A percentile compares a stretch with the other conserved stretches of the same genome.
Conservation (phyloP, 2,888 invertebrate genomes). For the Heliconius ismenius region DNA sequence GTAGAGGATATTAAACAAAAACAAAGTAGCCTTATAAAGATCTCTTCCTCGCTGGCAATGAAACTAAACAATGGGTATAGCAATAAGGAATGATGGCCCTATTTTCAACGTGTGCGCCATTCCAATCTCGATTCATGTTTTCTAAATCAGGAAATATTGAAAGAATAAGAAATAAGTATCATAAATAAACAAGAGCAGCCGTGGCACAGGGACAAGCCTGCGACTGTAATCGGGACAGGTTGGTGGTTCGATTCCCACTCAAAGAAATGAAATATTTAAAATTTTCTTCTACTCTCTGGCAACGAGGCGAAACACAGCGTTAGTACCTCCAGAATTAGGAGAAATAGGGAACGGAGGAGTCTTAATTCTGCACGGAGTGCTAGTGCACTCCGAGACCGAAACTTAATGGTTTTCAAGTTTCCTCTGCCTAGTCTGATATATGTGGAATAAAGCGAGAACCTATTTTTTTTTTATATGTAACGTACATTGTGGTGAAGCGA, state of each 20-base stretch:
- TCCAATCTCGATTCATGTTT: conserved; percentile 27
- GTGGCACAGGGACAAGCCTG: too few relatives aligned
- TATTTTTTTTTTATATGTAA: too few relatives aligned
- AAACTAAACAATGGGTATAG: conserved; percentile 32
- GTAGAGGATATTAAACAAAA: conserved; percentile 14
- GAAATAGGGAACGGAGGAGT: too few relatives aligned
- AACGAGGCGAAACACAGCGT: background rate
- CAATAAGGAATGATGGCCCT: conserved; percentile 31
- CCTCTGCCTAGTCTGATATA: background rate
- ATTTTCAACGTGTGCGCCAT: conserved; percentile 29
- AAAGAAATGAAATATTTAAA: background rate
- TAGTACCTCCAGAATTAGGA: background rate
- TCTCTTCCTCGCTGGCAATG: conserved; percentile 5
- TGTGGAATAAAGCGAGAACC: too few relatives aligned
- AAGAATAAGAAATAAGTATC: conserved; percentile 18
- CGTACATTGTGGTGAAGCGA: background rate
- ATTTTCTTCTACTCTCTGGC: background rate
- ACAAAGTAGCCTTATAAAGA: conserved; percentile 8
- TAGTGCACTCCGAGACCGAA: too few relatives aligned
- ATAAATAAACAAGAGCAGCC: background rate
- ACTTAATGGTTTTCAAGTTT: too few relatives aligned
- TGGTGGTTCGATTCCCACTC: too few relatives aligned
- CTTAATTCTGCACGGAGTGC: too few relatives aligned
- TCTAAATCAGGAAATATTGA: conserved; percentile 33
- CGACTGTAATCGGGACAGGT: too few relatives aligned